phyloP scores from a whole-genome alignment of 2,797 vertebrate genomes.

The Garrulus glandarius region DNA sequence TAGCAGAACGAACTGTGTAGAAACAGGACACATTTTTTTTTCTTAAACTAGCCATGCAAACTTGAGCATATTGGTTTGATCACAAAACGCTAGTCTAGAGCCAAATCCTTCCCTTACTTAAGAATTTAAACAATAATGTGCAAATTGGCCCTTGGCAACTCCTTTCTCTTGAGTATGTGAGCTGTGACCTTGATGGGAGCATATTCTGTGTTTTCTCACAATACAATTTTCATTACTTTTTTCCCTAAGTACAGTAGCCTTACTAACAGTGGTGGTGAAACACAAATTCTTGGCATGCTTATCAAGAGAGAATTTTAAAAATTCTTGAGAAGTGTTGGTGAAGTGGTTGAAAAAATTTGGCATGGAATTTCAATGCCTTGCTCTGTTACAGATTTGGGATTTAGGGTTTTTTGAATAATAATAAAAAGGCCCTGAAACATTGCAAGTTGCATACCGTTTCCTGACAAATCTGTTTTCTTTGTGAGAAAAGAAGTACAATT shows the following conservation, averaged over 20 bases:
- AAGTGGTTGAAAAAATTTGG: neutral
- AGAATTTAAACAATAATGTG: neutral
- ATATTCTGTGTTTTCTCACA: neutral
- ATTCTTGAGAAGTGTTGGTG: neutral
- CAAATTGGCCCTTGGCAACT: neutral
- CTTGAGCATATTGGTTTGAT: neutral
- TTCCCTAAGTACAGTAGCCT: neutral
- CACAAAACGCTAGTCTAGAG: neutral
- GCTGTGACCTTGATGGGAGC: neutral
- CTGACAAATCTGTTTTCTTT: neutral
- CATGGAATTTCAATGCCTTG: neutral
- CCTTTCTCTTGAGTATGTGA: neutral
- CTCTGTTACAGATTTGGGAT: neutral
- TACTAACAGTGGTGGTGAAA: neutral
- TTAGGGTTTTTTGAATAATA: neutral
- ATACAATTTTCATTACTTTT: neutral
- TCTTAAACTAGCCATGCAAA: neutral
- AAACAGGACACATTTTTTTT: neutral
- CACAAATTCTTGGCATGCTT: neutral
- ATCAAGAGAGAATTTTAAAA: neutral
- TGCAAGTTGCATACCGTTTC: rapidly evolving
- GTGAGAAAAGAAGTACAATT: neutral
- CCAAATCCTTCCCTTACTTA: neutral
- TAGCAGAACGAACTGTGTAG: neutral
- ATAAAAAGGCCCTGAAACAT: neutral